Evolutionary conservation across 2,888 invertebrate species (phyloP).

Genomic region (Ashinkailepas kermadecensis): DNA sequence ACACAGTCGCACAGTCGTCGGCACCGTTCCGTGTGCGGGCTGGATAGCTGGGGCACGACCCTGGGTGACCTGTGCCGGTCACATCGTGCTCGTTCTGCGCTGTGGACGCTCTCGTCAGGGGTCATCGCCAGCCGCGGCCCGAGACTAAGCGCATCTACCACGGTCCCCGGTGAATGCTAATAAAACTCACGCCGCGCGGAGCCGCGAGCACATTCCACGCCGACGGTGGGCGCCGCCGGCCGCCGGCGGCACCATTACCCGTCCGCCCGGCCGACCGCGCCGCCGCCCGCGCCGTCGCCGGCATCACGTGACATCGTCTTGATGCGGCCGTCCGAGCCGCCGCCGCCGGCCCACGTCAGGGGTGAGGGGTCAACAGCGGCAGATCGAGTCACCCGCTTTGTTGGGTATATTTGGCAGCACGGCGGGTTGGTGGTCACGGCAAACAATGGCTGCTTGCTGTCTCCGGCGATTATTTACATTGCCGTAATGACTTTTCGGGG

Average conservation of each 20-base stretch:
- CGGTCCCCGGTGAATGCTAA: not conserved
- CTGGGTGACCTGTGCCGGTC: not conserved
- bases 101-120: not conserved
- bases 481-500: not conserved
- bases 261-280: not conserved
- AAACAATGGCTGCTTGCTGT: not conserved
- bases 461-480: not conserved
- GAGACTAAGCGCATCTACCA: not conserved
- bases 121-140: not conserved
- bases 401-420: not conserved
- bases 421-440: too few species aligned
- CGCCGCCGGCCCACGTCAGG: not conserved
- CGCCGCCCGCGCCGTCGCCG: not conserved
- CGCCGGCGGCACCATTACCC: not conserved
- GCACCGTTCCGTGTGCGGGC: too few species aligned
- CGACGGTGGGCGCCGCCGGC: not conserved
- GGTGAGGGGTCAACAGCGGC: not conserved
- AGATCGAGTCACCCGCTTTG: not conserved
- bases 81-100: not conserved
- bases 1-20: too few species aligned
- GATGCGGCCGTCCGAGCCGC: not conserved
- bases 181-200: not conserved
- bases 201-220: not conserved
- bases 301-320: not conserved
- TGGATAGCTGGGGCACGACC: not conserved